Percentiles rank a stretch among this genome's conserved stretches.
Evolutionary conservation across 2,888 invertebrate species (phyloP).

Genomic region (Apamea anceps): DNA sequence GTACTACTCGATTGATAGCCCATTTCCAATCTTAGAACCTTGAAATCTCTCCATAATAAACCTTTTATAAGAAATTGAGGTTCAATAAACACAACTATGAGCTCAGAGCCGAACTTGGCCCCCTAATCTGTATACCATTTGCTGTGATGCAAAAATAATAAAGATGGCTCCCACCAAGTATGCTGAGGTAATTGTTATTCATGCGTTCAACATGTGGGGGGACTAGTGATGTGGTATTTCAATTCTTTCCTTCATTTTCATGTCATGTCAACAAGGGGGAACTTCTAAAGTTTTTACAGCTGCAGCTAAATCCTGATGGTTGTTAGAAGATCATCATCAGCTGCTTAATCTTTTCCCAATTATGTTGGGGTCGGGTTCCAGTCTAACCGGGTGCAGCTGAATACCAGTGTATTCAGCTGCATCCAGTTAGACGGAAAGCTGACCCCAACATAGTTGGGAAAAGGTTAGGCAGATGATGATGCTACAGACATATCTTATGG

Average conservation of each 20-base stretch:
- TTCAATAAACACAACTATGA: conserved; percentile 15
- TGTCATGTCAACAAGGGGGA: not conserved
- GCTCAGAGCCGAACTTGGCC: conserved; percentile 1
- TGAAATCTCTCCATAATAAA: not conserved
- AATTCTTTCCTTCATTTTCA: not conserved
- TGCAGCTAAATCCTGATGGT: not conserved
- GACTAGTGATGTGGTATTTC: conserved; percentile 9
- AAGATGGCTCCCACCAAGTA: conserved; percentile 27
- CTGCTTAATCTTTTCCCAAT: too few relatives aligned
- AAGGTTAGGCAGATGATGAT: too few relatives aligned
- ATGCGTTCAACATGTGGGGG: conserved; percentile 8
- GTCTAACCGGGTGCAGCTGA: too few relatives aligned
- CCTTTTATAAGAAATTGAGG: not conserved
- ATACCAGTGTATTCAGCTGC: too few relatives aligned
- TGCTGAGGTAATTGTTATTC: conserved; percentile 42
- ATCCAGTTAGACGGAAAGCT: too few relatives aligned
- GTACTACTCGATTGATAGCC: too few relatives aligned
- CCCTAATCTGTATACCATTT: conserved; percentile 31
- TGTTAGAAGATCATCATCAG: not conserved
- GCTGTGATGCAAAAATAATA: conserved; percentile 47
- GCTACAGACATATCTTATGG: too few relatives aligned
- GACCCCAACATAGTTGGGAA: too few relatives aligned
- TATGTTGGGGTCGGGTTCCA: too few relatives aligned
- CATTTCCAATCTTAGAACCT: too few relatives aligned
- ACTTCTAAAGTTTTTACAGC: not conserved